Conservation (phyloP, 2,113 vertebrate genomes). For the Taxidea taxus region DNA sequence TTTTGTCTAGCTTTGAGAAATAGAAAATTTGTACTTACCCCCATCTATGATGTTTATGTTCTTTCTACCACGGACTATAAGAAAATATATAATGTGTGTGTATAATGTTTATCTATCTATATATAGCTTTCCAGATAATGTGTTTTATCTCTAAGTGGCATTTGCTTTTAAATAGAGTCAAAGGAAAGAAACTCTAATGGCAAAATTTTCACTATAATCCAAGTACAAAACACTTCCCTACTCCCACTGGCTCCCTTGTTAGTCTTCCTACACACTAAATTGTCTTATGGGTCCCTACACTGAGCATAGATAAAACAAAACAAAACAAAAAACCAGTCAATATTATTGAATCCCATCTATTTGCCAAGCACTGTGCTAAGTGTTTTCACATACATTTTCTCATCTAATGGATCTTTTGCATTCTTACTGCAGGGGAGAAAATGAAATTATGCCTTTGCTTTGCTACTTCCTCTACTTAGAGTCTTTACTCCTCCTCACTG, state of each 20-base stretch:
- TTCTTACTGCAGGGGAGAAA: background rate
- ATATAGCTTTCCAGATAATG: background rate
- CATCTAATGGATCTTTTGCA: constrained; percentile 57
- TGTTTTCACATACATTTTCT: constrained; percentile 59
- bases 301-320: constrained; percentile 10
- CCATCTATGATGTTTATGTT: background rate
- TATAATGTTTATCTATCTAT: background rate
- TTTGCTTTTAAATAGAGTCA: constrained; percentile 6
- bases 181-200: constrained; percentile 38
- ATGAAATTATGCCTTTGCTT: background rate
- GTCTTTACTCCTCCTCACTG: background rate
- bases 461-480: background rate
- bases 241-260: background rate
- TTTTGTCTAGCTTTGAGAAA: constrained; percentile 23
- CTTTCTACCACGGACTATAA: background rate
- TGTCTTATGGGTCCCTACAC: background rate
- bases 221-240: background rate
- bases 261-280: background rate
- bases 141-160: background rate
- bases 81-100: background rate
- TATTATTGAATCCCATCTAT: constrained; percentile 54
- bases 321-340: constrained; percentile 31
- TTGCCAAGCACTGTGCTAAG: constrained; percentile 57
- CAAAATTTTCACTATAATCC: constrained; percentile 8
- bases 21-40: background rate